phyloP scores from a whole-genome alignment of 2,797 vertebrate species.

The Cirrhinus molitorella region DNA sequence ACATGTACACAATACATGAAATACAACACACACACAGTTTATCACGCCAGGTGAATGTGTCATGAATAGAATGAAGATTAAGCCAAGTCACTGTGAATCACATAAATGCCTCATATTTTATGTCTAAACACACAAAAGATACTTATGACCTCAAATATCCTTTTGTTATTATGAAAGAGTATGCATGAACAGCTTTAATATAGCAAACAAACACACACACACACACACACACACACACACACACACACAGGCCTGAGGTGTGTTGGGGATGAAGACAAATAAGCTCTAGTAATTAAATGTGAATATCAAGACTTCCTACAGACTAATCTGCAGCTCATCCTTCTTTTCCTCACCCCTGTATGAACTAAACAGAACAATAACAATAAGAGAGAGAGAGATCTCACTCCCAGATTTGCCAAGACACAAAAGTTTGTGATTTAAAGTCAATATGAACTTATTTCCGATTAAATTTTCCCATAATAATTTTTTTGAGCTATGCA shows the following conservation, averaged over 20 bases:
- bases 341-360: background rate
- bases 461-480: no score
- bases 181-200: background rate
- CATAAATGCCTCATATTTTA: conserved; percentile 1
- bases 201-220: background rate
- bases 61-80: conserved; percentile 4
- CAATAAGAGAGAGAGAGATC: background rate
- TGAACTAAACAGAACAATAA: conserved; percentile 15
- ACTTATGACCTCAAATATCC: background rate
- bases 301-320: conserved; percentile 22
- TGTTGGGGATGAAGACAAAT: background rate
- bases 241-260: conserved; percentile 22
- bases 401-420: background rate
- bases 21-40: conserved; percentile 16
- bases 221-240: background rate
- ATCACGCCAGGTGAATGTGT: background rate
- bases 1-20: conserved; percentile 4
- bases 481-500: background rate
- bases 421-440: background rate
- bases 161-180: background rate
- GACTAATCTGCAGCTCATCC: conserved; percentile 2
- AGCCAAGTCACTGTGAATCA: conserved; percentile 5
- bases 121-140: background rate
- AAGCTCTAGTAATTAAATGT: background rate
- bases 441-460: background rate